A percentile compares a stretch with the other conserved stretches of the same genome.
Conservation (phyloP, 2,113 vertebrate genomes). For the Protobothrops mucrosquamatus region DNA sequence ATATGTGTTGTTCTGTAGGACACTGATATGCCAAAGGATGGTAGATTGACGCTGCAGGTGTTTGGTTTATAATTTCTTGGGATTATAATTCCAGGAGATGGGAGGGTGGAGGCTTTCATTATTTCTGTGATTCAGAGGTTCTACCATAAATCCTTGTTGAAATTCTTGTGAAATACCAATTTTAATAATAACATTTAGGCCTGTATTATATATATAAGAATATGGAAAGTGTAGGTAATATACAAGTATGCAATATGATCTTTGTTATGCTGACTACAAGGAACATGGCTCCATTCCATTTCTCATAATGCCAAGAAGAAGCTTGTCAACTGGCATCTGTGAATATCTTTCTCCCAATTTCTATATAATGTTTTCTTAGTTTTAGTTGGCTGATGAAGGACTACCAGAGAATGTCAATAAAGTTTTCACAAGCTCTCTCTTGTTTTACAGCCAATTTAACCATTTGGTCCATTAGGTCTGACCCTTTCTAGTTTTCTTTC, state of each 20-base stretch:
- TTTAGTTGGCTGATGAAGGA: not conserved
- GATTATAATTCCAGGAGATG: not conserved
- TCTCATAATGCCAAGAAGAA: not conserved
- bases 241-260: not conserved
- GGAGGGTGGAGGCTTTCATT: not conserved
- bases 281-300: fast-evolving
- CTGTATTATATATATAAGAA: not conserved
- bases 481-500: not conserved
- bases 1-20: not conserved
- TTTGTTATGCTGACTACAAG: fast-evolving
- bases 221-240: fast-evolving
- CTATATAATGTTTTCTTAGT: not conserved
- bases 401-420: not conserved
- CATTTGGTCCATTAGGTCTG: not conserved
- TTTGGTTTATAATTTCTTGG: not conserved
- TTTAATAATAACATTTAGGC: not conserved
- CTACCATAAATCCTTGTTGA: not conserved
- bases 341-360: not conserved
- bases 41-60: not conserved
- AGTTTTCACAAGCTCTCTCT: not conserved
- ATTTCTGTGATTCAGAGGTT: not conserved
- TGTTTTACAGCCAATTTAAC: not conserved
- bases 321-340: not conserved
- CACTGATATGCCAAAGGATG: not conserved
- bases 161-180: not conserved